A percentile compares a stretch with the other conserved stretches of the same genome.
Conservation (phyloP, 2,888 invertebrate species). For the Gastrophysa polygoni region DNA sequence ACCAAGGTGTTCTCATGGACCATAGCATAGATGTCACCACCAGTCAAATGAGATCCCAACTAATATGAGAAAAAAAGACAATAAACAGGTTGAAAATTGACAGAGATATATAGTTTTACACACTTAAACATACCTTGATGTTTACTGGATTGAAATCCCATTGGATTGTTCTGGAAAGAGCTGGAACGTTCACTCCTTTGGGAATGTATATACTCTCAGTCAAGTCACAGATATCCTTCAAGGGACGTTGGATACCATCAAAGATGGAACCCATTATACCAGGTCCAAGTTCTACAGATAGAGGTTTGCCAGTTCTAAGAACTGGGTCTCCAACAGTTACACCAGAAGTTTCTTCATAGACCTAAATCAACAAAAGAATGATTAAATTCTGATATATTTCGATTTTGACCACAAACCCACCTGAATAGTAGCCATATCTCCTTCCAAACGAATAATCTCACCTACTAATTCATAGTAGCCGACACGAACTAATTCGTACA, state of each 20-base stretch:
- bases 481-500: slow-evolving; percentile 99
- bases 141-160: slow-evolving; percentile 94
- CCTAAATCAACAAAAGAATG: slow-evolving; percentile 58
- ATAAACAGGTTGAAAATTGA: neutral
- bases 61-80: slow-evolving; percentile 48
- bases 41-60: slow-evolving; percentile 97
- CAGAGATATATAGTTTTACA: no score
- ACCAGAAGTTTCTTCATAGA: slow-evolving; percentile 95
- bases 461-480: slow-evolving; percentile 98
- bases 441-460: slow-evolving; percentile 99
- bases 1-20: slow-evolving; percentile 98
- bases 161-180: slow-evolving; percentile 74
- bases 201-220: slow-evolving; percentile 99
- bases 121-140: slow-evolving; percentile 68
- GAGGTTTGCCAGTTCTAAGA: slow-evolving; percentile 95
- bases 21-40: slow-evolving; percentile 94
- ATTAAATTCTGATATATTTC: neutral
- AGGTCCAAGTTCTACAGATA: slow-evolving; percentile 98
- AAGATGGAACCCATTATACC: slow-evolving; percentile 99
- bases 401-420: slow-evolving; percentile 61
- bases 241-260: slow-evolving; percentile 98
- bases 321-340: slow-evolving; percentile 99
- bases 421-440: slow-evolving; percentile 99
- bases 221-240: slow-evolving; percentile 94
- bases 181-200: slow-evolving; percentile 96